Conservation (phyloP, 2,113 vertebrate genomes). For the Psephotus haematonotus region DNA sequence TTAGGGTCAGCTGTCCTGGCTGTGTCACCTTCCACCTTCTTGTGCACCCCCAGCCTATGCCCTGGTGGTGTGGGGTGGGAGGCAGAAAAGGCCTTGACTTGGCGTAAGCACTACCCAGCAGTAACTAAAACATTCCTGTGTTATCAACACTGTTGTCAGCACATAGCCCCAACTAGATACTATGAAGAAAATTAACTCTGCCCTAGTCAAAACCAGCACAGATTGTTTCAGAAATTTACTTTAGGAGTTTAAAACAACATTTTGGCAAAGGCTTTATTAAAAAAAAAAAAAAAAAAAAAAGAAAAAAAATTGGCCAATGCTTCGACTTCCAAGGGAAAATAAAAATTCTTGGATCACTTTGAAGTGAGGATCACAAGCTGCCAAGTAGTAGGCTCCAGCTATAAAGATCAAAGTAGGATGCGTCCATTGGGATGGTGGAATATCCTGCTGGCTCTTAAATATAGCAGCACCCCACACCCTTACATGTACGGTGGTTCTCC, state of each 20-base stretch:
- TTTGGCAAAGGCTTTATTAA: background rate
- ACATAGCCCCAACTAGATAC: background rate
- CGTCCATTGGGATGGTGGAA: background rate
- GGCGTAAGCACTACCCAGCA: background rate
- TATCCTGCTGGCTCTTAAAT: background rate
- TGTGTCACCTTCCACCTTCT: background rate
- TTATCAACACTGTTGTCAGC: background rate
- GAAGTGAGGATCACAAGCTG: background rate
- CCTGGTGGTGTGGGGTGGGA: background rate
- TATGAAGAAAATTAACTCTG: background rate
- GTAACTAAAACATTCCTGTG: background rate
- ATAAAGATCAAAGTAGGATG: background rate
- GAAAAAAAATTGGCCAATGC: background rate
- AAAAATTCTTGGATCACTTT: background rate
- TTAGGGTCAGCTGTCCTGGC: no score
- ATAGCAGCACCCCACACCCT: background rate
- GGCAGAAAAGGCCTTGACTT: background rate
- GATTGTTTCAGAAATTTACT: background rate
- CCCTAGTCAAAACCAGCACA: background rate
- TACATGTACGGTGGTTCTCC: fast-evolving
- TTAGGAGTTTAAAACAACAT: background rate
- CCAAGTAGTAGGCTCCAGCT: background rate
- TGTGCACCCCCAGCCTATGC: background rate
- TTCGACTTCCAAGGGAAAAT: background rate
- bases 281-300: background rate